phyloP scores from a whole-genome alignment of 2,888 invertebrate species.

The Neoascia interrupta region DNA sequence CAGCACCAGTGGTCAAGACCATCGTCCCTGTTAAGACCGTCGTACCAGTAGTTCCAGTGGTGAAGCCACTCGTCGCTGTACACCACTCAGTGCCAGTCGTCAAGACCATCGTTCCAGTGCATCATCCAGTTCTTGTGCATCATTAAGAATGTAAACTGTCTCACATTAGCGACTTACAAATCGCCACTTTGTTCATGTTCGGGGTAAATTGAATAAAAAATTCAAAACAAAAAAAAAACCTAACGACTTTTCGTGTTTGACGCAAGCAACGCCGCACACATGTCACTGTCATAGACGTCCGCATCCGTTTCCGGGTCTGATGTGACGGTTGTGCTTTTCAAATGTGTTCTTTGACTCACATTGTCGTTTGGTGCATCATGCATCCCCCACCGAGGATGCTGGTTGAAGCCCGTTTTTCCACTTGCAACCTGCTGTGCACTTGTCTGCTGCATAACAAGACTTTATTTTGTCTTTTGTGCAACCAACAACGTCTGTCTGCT shows the following conservation, averaged over 20 bases:
- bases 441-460: conserved; percentile 56
- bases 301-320: conserved; percentile 61
- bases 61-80: conserved; percentile 76
- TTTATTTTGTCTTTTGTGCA: neutral
- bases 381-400: conserved; percentile 32
- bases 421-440: conserved; percentile 51
- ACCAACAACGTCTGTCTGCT: conserved; percentile 6
- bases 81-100: conserved; percentile 72
- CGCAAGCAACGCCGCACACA: no score
- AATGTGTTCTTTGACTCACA: conserved; percentile 55
- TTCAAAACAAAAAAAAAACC: conserved; percentile 23
- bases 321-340: conserved; percentile 40
- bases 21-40: conserved; percentile 66
- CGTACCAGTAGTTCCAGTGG: conserved; percentile 65
- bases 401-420: conserved; percentile 60
- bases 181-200: conserved; percentile 34
- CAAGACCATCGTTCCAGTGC: conserved; percentile 75
- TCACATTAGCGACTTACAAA: conserved; percentile 3
- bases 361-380: conserved; percentile 50
- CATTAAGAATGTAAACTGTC: conserved; percentile 73
- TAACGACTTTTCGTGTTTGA: conserved; percentile 45
- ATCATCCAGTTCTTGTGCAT: conserved; percentile 74
- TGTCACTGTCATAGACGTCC: conserved; percentile 49
- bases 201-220: neutral
- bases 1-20: conserved; percentile 76